phyloP scores from a whole-genome alignment of 2,113 vertebrate genomes.

The Chloroceryle aenea region DNA sequence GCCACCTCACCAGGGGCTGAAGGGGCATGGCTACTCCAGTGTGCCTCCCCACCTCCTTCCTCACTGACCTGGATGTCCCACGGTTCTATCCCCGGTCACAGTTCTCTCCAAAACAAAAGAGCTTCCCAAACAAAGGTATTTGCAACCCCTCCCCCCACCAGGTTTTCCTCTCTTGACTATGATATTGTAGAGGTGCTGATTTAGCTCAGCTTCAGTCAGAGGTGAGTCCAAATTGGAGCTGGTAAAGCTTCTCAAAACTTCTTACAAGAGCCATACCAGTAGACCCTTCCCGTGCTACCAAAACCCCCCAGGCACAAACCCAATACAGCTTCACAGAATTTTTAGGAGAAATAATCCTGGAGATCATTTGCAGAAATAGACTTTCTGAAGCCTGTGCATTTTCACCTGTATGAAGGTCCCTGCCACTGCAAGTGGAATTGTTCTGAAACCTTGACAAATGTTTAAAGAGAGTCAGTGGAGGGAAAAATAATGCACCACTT shows the following conservation, averaged over 20 bases:
- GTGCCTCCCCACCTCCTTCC: too few species aligned
- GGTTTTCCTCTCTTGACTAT: too few species aligned
- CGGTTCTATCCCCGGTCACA: too few species aligned
- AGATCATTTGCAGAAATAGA: neutral
- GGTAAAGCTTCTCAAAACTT: neutral
- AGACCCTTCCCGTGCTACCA: neutral
- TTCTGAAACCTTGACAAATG: neutral
- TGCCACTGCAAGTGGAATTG: neutral
- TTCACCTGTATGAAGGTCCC: neutral
- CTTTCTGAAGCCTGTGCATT: neutral
- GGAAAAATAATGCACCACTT: neutral
- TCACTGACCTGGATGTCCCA: too few species aligned
- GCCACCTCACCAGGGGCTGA: too few species aligned
- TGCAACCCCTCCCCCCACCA: too few species aligned
- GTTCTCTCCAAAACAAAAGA: too few species aligned
- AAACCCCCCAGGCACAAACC: neutral
- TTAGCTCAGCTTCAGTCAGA: too few species aligned
- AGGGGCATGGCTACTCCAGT: too few species aligned
- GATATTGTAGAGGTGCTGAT: too few species aligned
- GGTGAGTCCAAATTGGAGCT: too few species aligned
- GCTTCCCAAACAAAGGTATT: too few species aligned
- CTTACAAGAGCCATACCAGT: neutral
- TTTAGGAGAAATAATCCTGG: neutral
- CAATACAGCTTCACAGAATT: neutral
- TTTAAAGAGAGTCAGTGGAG: neutral